Percentiles rank a stretch among this genome's conserved stretches.
phyloP scores from a whole-genome alignment of 2,888 invertebrate genomes.

The Platycheirus rosarum region DNA sequence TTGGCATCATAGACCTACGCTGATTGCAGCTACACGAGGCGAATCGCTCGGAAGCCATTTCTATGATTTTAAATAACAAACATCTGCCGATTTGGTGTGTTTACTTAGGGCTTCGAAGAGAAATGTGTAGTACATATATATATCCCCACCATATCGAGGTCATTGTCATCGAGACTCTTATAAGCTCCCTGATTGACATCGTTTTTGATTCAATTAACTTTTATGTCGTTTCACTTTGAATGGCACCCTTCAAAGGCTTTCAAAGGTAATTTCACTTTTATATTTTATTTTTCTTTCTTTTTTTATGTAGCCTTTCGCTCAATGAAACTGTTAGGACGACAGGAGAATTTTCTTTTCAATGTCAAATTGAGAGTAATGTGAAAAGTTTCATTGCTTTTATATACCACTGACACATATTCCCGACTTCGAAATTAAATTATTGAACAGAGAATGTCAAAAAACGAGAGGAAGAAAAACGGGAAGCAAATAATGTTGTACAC shows the following conservation, averaged over 20 bases:
- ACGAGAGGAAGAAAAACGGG: background rate
- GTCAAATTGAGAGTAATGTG: slow-evolving; percentile 29
- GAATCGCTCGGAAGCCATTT: too few species aligned
- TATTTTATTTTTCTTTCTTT: background rate
- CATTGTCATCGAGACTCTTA: slow-evolving; percentile 23
- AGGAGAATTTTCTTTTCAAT: slow-evolving; percentile 40
- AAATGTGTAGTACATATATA: too few species aligned
- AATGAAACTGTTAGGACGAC: slow-evolving; percentile 23
- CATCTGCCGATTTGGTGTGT: slow-evolving; percentile 1
- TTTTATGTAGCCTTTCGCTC: background rate
- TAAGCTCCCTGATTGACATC: slow-evolving; percentile 31
- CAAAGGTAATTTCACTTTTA: slow-evolving; percentile 31
- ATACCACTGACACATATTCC: too few species aligned
- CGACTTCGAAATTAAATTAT: slow-evolving; percentile 22
- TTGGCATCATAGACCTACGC: too few species aligned
- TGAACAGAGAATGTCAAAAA: slow-evolving; percentile 43
- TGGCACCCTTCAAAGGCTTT: slow-evolving; percentile 24
- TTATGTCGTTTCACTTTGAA: slow-evolving; percentile 27
- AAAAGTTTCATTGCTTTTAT: slow-evolving; percentile 4
- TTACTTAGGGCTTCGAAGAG: background rate
- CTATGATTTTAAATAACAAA: slow-evolving; percentile 35
- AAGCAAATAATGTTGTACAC: slow-evolving; percentile 26
- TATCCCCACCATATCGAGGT: too few species aligned
- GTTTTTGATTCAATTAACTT: slow-evolving; percentile 26
- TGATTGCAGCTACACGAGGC: too few species aligned